Evolutionary conservation across 2,888 invertebrate species (phyloP).

Genomic region (Scaptomyza caliginosa): DNA sequence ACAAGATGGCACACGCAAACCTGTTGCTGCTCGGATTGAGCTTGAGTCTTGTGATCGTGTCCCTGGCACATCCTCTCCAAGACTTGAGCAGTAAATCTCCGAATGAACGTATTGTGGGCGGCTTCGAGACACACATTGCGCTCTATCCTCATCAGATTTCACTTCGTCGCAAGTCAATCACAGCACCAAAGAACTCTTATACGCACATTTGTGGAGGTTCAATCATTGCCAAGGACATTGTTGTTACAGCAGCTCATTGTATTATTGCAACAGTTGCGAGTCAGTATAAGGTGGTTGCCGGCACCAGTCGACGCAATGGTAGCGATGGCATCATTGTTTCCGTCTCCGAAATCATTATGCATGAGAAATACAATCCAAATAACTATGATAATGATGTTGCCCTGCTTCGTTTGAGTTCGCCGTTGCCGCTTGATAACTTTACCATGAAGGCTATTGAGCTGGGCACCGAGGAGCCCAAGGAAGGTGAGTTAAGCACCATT

Average conservation of each 20-base stretch:
- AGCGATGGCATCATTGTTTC: constrained; percentile 85
- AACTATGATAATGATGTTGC: constrained; percentile 86
- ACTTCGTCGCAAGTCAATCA: constrained; percentile 64
- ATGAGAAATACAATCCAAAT: constrained; percentile 84
- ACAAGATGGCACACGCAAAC: constrained; percentile 49
- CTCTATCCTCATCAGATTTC: constrained; percentile 76
- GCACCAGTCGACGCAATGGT: constrained; percentile 84
- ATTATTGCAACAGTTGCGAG: constrained; percentile 47
- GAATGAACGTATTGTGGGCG: constrained; percentile 78
- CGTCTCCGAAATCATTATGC: constrained; percentile 84
- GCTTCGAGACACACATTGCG: constrained; percentile 59
- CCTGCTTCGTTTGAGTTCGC: constrained; percentile 73
- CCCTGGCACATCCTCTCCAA: constrained; percentile 42
- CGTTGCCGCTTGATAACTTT: constrained; percentile 72
- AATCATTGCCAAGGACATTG: constrained; percentile 40
- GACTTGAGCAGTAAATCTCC: constrained; percentile 5
- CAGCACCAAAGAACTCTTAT: constrained; percentile 36
- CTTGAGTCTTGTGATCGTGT: not conserved
- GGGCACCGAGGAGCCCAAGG: constrained; percentile 41
- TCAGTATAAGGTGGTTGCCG: constrained; percentile 84
- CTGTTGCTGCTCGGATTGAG: constrained; percentile 30
- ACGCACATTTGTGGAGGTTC: constrained; percentile 79
- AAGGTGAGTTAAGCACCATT: constrained; percentile 57
- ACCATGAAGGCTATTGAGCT: constrained; percentile 71
- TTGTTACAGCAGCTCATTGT: constrained; percentile 82